Conservation (phyloP, 2,797 vertebrate species). For the Poeciliopsis paucimaculata region DNA sequence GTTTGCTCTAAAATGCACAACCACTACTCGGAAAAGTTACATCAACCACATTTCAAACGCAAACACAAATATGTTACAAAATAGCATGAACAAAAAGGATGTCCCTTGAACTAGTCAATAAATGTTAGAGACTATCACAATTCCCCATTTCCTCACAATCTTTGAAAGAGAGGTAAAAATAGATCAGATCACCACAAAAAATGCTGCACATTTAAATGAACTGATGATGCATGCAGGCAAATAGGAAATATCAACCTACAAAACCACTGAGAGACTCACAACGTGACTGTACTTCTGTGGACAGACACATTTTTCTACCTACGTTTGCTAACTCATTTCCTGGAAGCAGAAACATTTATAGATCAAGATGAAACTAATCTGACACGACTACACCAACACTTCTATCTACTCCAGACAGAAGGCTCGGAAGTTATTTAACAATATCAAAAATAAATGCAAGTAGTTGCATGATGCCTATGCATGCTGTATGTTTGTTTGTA, state of each 20-base stretch:
- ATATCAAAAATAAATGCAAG: slow-evolving; percentile 5
- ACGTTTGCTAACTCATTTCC: slow-evolving; percentile 54
- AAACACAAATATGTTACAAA: neutral
- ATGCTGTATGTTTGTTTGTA: neutral
- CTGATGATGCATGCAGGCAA: slow-evolving; percentile 7
- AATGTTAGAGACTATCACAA: neutral
- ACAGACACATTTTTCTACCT: slow-evolving; percentile 19
- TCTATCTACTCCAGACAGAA: neutral
- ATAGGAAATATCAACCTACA: slow-evolving; percentile 47
- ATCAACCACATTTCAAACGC: neutral
- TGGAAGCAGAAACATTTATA: slow-evolving; percentile 38
- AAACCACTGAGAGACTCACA: slow-evolving; percentile 57
- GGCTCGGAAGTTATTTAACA: neutral
- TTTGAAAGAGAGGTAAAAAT: slow-evolving; percentile 1
- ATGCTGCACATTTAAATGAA: slow-evolving; percentile 3
- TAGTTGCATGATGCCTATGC: neutral
- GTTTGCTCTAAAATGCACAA: neutral
- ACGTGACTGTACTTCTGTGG: slow-evolving; percentile 40
- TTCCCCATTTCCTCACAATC: neutral
- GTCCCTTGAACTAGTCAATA: neutral
- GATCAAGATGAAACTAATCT: slow-evolving; percentile 17
- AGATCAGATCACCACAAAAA: slow-evolving; percentile 6
- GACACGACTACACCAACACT: neutral
- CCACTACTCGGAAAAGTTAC: neutral
- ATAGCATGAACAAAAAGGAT: neutral